Conservation (phyloP, 2,888 invertebrate species). For the Athripsodes cinereus region DNA sequence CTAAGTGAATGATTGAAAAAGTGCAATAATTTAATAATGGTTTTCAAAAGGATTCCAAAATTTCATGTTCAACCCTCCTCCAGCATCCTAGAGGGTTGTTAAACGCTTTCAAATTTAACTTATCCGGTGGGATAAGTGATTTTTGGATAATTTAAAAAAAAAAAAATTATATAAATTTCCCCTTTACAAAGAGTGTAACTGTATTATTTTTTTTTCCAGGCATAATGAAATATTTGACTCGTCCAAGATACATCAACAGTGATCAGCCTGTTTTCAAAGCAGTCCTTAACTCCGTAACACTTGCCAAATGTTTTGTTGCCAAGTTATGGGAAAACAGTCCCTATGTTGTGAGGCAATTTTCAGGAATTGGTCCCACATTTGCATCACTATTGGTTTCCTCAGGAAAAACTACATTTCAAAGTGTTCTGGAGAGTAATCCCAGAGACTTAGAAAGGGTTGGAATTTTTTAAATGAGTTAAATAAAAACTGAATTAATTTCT, state of each 20-base stretch:
- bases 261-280: conserved; percentile 44
- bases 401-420: conserved; percentile 60
- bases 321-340: conserved; percentile 71
- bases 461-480: conserved; percentile 5
- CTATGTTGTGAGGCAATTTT: conserved; percentile 62
- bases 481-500: background rate
- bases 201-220: conserved; percentile 37
- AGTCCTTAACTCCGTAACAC: conserved; percentile 52
- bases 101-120: no score
- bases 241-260: conserved; percentile 33
- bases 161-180: no score
- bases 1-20: no score
- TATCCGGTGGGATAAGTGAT: no score
- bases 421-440: conserved; percentile 60
- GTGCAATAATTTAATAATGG: no score
- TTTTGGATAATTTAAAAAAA: no score
- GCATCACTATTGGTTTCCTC: conserved; percentile 58
- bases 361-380: conserved; percentile 62
- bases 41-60: no score
- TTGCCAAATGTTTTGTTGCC: conserved; percentile 62
- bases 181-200: no score
- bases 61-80: no score
- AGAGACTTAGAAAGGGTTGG: conserved; percentile 65
- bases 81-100: no score
- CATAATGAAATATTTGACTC: conserved; percentile 52